These are phyloP conservation scores for Cairina moschata DNA, from an alignment of 2,113 vertebrate genomes.

Conservation along the genomic window DNA sequence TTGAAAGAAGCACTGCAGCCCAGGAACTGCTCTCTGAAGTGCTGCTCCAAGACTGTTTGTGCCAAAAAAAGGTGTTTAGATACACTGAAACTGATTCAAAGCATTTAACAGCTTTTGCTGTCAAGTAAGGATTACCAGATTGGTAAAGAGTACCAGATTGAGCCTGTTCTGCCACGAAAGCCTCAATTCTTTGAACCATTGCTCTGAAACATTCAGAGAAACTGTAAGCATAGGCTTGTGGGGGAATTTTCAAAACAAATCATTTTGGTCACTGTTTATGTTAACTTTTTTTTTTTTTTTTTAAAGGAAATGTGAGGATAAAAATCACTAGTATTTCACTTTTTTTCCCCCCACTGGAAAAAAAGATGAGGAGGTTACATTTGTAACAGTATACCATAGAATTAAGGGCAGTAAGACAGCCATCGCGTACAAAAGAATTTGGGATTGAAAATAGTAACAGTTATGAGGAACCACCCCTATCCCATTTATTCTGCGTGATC, in stretches of 20 bases:
- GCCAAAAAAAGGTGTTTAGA: not conserved
- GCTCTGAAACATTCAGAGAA: not conserved
- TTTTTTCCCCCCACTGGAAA: not conserved
- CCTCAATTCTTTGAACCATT: not conserved
- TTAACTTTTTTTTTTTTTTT: not conserved
- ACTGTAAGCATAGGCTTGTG: not conserved
- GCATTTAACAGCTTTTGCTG: not conserved
- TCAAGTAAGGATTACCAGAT: not conserved
- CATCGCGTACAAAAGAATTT: not conserved
- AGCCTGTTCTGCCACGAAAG: not conserved
- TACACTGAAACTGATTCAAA: not conserved
- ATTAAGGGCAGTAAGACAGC: not conserved
- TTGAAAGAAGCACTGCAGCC: not conserved
- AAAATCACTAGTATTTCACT: not conserved
- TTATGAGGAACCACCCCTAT: not conserved
- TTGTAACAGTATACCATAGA: fast-evolving
- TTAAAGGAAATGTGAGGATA: not conserved
- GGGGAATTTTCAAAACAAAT: not conserved
- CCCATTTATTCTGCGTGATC: not conserved
- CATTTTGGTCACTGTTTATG: not conserved
- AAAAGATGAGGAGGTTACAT: not conserved
- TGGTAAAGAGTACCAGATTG: not conserved
- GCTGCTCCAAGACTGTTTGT: not conserved
- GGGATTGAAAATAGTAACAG: not conserved
- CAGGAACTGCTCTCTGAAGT: not conserved